These are phyloP conservation scores for Leptura quadrifasciata DNA, from an alignment of 2,888 invertebrate genomes.

Conservation along the genomic window DNA sequence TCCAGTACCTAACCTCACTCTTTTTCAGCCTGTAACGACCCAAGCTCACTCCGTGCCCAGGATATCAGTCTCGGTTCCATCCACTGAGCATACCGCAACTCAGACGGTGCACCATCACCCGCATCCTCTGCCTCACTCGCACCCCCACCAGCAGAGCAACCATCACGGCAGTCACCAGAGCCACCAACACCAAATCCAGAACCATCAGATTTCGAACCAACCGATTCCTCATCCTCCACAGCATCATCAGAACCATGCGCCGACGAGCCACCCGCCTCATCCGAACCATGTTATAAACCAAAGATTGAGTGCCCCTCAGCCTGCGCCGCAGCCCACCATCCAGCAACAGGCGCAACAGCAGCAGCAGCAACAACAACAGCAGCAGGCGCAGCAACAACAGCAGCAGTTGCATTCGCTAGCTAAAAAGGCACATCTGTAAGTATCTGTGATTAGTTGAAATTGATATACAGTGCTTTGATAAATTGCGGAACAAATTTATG, in stretches of 20 bases:
- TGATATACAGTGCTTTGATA: neutral
- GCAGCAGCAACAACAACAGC: conserved; percentile 52
- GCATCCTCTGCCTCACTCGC: conserved; percentile 33
- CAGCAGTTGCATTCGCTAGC: conserved; percentile 64
- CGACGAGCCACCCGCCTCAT: conserved; percentile 52
- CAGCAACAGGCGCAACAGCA: conserved; percentile 46
- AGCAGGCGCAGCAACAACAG: conserved; percentile 51
- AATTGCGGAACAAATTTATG: too few relatives aligned
- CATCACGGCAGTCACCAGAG: conserved; percentile 51
- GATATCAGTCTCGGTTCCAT: conserved; percentile 51
- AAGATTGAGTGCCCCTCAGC: conserved; percentile 58
- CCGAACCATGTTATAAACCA: conserved; percentile 46
- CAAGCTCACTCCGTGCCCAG: conserved; percentile 56
- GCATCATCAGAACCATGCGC: conserved; percentile 51
- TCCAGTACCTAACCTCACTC: conserved; percentile 35
- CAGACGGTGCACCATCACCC: conserved; percentile 44
- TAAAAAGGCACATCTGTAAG: conserved; percentile 72
- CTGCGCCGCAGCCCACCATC: conserved; percentile 49
- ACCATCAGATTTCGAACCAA: conserved; percentile 55
- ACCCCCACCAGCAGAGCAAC: conserved; percentile 47
- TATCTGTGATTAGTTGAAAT: conserved; percentile 40
- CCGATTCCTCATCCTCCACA: conserved; percentile 49
- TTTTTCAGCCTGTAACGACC: conserved; percentile 58
- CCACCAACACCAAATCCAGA: conserved; percentile 55
- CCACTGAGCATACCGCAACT: conserved; percentile 46